phyloP scores from a whole-genome alignment of 2,113 vertebrate genomes.

The Gavia stellata region DNA sequence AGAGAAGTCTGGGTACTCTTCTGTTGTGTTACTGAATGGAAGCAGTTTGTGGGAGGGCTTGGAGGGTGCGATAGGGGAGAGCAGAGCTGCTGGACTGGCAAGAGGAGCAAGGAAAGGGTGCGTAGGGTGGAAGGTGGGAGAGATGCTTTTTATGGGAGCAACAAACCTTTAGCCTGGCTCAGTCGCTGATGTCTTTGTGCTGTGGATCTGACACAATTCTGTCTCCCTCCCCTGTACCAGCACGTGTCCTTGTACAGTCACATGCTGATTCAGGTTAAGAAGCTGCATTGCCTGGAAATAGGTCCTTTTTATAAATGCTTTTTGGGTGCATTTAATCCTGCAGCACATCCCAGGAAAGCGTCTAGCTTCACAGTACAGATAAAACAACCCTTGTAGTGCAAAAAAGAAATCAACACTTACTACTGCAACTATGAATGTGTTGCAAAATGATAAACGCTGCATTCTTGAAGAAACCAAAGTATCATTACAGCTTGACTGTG shows the following conservation, averaged over 20 bases:
- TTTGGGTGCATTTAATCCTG: background rate
- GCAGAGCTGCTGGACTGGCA: background rate
- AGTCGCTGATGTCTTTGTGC: background rate
- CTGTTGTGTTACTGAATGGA: background rate
- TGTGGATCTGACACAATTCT: background rate
- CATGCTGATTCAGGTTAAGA: background rate
- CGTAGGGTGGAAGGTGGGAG: background rate
- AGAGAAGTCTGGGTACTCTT: background rate
- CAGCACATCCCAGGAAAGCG: background rate
- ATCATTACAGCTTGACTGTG: background rate
- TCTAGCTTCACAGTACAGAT: background rate
- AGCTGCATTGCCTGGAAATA: background rate
- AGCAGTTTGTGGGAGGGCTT: background rate
- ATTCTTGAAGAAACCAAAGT: background rate
- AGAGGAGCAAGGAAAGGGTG: background rate
- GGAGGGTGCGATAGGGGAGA: background rate
- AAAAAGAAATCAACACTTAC: background rate
- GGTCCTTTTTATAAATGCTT: background rate
- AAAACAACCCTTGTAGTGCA: background rate
- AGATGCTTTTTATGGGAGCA: background rate
- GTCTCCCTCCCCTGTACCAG: background rate
- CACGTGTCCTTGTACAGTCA: background rate
- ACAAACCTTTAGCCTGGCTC: background rate
- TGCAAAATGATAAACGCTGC: background rate
- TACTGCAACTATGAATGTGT: background rate